Percentiles rank a stretch among this genome's conserved stretches.
phyloP scores from a whole-genome alignment of 1,140 invertebrate genomes.

The Meloidogyne hapla region DNA sequence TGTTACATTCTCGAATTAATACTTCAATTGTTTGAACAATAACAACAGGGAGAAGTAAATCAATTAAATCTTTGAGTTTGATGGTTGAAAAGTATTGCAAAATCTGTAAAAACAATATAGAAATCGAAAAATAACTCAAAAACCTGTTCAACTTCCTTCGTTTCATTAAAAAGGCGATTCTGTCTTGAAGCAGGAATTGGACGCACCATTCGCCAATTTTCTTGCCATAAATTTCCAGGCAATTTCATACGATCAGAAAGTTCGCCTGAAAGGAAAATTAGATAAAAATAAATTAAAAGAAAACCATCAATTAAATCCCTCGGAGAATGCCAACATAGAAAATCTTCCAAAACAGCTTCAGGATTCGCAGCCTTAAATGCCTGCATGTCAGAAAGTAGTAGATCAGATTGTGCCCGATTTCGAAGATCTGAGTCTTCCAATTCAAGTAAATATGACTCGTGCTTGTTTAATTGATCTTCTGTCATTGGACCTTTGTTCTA shows the following conservation, averaged over 20 bases:
- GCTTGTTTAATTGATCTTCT: conserved; percentile 90
- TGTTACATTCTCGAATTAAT: conserved; percentile 36
- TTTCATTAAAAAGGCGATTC: conserved; percentile 89
- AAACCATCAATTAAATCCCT: conserved; percentile 73
- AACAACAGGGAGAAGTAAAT: conserved; percentile 48
- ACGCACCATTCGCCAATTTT: conserved; percentile 79
- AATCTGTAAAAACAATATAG: conserved; percentile 41
- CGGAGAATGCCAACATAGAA: conserved; percentile 96
- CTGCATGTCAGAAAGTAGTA: conserved; percentile 93
- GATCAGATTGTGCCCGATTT: conserved; percentile 89
- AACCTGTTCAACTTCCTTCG: conserved; percentile 83
- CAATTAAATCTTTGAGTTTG: conserved; percentile 41
- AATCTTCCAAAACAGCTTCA: conserved; percentile 83
- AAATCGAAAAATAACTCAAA: not conserved
- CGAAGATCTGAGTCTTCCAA: conserved; percentile 78
- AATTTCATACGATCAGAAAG: conserved; percentile 71
- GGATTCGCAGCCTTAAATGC: conserved; percentile 92
- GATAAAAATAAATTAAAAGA: not conserved
- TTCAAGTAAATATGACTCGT: conserved; percentile 79
- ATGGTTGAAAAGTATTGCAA: conserved; percentile 45
- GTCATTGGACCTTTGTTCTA: conserved; percentile 88
- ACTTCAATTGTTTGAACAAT: conserved; percentile 30
- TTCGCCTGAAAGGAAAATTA: conserved; percentile 71
- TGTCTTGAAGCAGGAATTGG: conserved; percentile 83
- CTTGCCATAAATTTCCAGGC: conserved; percentile 82